A percentile compares a stretch with the other conserved stretches of the same genome.
Conservation (phyloP, 2,113 vertebrate species). For the Plecotus auritus region DNA sequence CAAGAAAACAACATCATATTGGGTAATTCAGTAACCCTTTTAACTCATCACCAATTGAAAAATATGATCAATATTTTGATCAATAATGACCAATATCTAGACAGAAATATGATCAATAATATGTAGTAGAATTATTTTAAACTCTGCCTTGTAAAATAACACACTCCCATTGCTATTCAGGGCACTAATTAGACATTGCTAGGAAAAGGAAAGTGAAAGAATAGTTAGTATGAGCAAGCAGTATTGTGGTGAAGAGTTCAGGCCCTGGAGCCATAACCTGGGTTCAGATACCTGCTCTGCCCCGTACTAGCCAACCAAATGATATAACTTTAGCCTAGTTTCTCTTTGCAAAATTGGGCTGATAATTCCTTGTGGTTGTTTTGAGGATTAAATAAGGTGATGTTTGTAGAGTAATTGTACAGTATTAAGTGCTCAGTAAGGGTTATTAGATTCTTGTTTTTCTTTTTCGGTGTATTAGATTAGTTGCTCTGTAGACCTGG, state of each 20-base stretch:
- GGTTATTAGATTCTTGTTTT: background rate
- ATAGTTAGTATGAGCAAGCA: constrained; percentile 45
- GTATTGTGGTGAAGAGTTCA: background rate
- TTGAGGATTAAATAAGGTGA: background rate
- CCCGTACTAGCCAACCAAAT: background rate
- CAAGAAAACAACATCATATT: background rate
- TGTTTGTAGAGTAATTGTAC: background rate
- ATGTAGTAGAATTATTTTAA: background rate
- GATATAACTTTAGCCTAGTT: background rate
- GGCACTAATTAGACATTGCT: background rate
- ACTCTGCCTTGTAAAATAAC: background rate
- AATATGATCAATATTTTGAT: background rate
- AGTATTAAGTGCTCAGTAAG: background rate
- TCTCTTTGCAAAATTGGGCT: constrained; percentile 25
- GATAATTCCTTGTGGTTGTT: background rate
- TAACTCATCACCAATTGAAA: background rate
- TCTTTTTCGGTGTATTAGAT: background rate
- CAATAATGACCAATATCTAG: background rate
- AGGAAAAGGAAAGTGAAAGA: constrained; percentile 67
- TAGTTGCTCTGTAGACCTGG: background rate
- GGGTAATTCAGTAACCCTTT: background rate
- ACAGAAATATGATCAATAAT: background rate
- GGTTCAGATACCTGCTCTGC: background rate
- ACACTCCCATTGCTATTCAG: background rate
- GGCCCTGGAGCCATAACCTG: background rate